Percentiles rank a stretch among this genome's conserved stretches.
Evolutionary conservation across 1,140 invertebrate species (phyloP).

Genomic region (Eufriesea mexicana): DNA sequence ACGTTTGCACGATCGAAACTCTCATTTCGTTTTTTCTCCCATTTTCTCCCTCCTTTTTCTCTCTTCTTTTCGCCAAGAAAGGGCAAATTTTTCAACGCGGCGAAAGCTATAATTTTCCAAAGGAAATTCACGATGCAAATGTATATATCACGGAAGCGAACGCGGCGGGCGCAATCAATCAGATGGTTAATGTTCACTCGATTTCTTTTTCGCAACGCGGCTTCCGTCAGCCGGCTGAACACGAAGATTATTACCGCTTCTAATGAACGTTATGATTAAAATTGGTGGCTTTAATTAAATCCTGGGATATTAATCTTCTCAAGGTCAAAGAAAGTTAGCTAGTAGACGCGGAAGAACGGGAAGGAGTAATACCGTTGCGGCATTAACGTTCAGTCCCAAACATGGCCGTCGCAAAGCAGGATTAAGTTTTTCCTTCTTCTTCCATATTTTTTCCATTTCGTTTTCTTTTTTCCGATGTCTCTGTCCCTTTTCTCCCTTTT

Average conservation of each 20-base stretch:
- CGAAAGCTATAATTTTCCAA: constrained; percentile 5
- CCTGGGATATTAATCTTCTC: constrained; percentile 40
- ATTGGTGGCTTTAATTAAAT: constrained; percentile 49
- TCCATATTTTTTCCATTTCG: no score
- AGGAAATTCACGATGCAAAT: constrained; percentile 6
- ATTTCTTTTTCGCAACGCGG: constrained; percentile 35
- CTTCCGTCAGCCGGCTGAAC: constrained; percentile 38
- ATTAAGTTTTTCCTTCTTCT: not conserved
- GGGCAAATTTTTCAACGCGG: not conserved
- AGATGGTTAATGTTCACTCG: constrained; percentile 15
- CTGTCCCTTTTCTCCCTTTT: not conserved
- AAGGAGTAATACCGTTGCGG: not conserved
- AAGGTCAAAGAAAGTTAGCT: constrained; percentile 41
- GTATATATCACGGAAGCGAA: not conserved
- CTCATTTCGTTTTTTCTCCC: not conserved
- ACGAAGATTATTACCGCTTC: constrained; percentile 41
- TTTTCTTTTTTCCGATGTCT: no score
- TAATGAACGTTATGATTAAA: constrained; percentile 54
- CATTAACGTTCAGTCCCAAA: not conserved
- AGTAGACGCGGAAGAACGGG: not conserved
- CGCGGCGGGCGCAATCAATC: constrained; percentile 35
- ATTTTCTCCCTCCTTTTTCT: not conserved
- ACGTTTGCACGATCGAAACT: not conserved
- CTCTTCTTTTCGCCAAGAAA: not conserved
- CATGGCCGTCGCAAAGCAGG: not conserved